Evolutionary conservation across 1,140 invertebrate genomes (phyloP).

Genomic region (Lordiphosa clarofinis): DNA sequence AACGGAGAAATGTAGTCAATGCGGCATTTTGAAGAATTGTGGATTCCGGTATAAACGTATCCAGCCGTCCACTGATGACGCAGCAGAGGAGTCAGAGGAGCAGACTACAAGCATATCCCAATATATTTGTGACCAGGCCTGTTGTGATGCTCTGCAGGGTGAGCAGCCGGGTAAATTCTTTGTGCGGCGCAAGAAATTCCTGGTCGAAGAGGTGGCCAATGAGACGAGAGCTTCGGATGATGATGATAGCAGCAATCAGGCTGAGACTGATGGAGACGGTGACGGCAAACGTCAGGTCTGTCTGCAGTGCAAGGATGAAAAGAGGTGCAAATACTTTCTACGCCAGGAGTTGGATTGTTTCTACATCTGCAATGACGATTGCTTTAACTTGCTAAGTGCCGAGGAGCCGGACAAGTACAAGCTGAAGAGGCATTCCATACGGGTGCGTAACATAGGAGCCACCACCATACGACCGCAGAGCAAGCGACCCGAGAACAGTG

Average conservation of each 20-base stretch:
- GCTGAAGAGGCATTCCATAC: slow-evolving; percentile 72
- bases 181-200: slow-evolving; percentile 77
- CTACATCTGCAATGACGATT: slow-evolving; percentile 81
- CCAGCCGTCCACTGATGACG: slow-evolving; percentile 21
- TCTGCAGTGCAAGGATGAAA: slow-evolving; percentile 78
- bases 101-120: slow-evolving; percentile 11
- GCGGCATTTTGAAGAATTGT: slow-evolving; percentile 57
- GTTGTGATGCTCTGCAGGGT: slow-evolving; percentile 74
- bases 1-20: slow-evolving; percentile 60
- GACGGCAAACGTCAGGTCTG: slow-evolving; percentile 23
- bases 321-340: slow-evolving; percentile 82
- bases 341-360: slow-evolving; percentile 81
- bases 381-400: slow-evolving; percentile 81
- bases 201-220: slow-evolving; percentile 62
- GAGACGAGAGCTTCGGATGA: slow-evolving; percentile 8
- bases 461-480: slow-evolving; percentile 56
- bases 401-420: slow-evolving; percentile 82
- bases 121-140: slow-evolving; percentile 79
- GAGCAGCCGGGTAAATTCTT: slow-evolving; percentile 76
- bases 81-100: slow-evolving; percentile 16
- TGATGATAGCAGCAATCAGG: slow-evolving; percentile 20
- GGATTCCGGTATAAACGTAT: slow-evolving; percentile 60
- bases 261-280: background rate
- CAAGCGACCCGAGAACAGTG: slow-evolving; percentile 67
- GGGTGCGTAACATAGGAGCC: slow-evolving; percentile 80